Base-by-base conservation (phyloP, 1,140 invertebrate genomes). In the Rhyacophila brunnea region DNA sequence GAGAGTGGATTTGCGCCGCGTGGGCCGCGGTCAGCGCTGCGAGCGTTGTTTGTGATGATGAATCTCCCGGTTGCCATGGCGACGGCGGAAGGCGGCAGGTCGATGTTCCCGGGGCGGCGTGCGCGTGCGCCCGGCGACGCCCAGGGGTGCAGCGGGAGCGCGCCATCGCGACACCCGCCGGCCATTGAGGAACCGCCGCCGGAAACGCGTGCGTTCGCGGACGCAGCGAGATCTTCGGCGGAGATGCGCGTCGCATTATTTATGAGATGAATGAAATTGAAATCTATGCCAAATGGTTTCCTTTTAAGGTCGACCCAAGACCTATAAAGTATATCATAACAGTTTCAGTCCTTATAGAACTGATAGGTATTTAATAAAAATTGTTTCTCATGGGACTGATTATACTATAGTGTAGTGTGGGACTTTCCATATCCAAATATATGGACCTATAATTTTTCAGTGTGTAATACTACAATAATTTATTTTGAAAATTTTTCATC, bases 21-120 rank as follows among this genome's bases (percentile, higher is more conserved):
- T 28, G 48, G 10, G 48, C 15, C 13, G 48, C 49, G 35, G 55
- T 15, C 35, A 35, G 13, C 38, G 45, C 20, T 40, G 28, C 34
- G 20, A 28, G 48, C 17, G 61, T 50, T 55, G 56, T 56, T 63
- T 63, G 61, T 63, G 61, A 45, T 63, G 61, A 45, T 49, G 45
- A 23, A 57, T 38, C 47, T 56, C 51, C 23, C 18, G 60, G 61
- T 63, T 53, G 61, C 56, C 56, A 51, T 47, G 61, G 56, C 32
- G 56, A 63, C 56, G 51, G 50, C 46, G 45, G 44, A 42, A 51
- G 56, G 54, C 60, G 49, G 32, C 56, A 59, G 61, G 61, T 63
- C 61, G 61, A 63, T 63, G 61, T 63, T 63, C 61, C 61, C 40
- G 56, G 51, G 49, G 20, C 44, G 44, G 36, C 55, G 55, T 55